phyloP scores from a whole-genome alignment of 2,797 vertebrate genomes.

The Lacerta viridis region DNA sequence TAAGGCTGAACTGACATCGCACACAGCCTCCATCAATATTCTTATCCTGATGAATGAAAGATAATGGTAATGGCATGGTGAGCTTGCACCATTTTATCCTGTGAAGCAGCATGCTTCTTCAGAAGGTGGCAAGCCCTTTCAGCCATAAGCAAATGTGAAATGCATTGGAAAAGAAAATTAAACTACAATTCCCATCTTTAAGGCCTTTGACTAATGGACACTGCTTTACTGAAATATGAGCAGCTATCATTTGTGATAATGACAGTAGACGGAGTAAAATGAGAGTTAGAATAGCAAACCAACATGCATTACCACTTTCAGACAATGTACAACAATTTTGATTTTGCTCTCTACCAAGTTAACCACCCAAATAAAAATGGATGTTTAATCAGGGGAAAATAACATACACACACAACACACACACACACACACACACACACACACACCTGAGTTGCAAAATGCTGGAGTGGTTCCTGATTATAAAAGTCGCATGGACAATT shows the following conservation, averaged over 20 bases:
- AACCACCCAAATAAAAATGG: background rate
- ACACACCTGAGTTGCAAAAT: background rate
- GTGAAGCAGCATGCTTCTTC: background rate
- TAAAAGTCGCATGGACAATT: slow-evolving; percentile 11
- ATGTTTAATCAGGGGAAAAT: background rate
- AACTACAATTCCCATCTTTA: slow-evolving; percentile 14
- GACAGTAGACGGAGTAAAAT: background rate
- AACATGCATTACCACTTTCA: background rate
- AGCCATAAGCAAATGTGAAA: slow-evolving; percentile 23
- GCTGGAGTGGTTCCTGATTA: background rate
- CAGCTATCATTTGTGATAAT: background rate
- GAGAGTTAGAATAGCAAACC: background rate
- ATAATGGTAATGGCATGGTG: background rate
- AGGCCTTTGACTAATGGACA: background rate
- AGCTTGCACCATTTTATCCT: background rate
- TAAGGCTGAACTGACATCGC: background rate
- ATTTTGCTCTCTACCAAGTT: background rate
- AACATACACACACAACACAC: background rate
- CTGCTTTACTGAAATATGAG: background rate
- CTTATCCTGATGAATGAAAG: background rate
- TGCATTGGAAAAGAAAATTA: background rate
- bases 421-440: background rate
- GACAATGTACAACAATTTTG: rapidly evolving
- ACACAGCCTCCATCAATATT: background rate
- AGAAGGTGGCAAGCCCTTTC: background rate